Conservation (phyloP, 2,888 invertebrate genomes). For the Pherbina coryleti region DNA sequence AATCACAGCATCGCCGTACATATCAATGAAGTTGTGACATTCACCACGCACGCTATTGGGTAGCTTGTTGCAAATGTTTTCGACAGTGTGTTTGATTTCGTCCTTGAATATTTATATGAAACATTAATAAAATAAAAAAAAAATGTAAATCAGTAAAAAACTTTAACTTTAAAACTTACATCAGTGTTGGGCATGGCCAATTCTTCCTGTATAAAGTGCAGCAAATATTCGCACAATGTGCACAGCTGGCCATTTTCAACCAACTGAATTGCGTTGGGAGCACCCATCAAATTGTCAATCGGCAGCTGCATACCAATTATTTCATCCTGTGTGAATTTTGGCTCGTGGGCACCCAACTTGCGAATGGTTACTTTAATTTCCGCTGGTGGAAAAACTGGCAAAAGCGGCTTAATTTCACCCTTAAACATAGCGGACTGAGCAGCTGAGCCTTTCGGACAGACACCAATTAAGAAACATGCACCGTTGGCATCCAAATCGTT, state of each 20-base stretch:
- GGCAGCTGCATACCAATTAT: conserved; percentile 70
- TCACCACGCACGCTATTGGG: conserved; percentile 75
- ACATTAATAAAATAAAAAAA: neutral
- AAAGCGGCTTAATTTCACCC: conserved; percentile 74
- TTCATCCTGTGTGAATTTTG: conserved; percentile 62
- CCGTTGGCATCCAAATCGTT: conserved; percentile 77
- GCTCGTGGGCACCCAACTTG: conserved; percentile 61
- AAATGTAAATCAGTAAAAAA: neutral
- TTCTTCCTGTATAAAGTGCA: conserved; percentile 83
- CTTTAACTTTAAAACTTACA: conserved; percentile 71
- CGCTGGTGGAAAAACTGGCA: conserved; percentile 72
- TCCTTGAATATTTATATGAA: conserved; percentile 70
- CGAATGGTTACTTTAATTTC: conserved; percentile 64
- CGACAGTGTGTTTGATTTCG: conserved; percentile 77
- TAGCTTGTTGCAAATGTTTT: conserved; percentile 78
- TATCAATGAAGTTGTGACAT: conserved; percentile 81
- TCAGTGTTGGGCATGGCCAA: conserved; percentile 78
- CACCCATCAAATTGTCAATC: conserved; percentile 70
- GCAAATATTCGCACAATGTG: conserved; percentile 84
- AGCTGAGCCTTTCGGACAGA: conserved; percentile 62
- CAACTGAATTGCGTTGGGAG: conserved; percentile 60
- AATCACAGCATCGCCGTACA: conserved; percentile 84
- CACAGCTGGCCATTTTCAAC: conserved; percentile 73
- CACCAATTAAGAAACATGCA: conserved; percentile 78
- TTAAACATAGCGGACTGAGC: conserved; percentile 36